phyloP scores from a whole-genome alignment of 2,888 invertebrate species.

The Creontiades dilutus region DNA sequence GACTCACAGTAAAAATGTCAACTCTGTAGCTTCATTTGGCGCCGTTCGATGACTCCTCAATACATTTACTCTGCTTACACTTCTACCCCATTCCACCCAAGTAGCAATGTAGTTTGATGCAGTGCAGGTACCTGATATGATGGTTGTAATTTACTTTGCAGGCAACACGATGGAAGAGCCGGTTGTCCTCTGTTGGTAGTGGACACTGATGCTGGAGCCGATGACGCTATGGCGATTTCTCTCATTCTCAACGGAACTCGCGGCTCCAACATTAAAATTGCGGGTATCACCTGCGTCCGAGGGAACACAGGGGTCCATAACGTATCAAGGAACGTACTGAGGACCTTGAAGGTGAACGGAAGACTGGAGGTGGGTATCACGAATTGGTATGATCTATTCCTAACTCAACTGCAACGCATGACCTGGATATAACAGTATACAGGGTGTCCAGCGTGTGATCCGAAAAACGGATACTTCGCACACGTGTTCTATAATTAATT shows the following conservation, averaged over 20 bases:
- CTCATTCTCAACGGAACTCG: slow-evolving; percentile 77
- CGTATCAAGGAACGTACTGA: slow-evolving; percentile 80
- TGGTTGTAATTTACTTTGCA: neutral
- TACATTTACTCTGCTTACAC: too few species aligned
- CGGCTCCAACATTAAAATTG: slow-evolving; percentile 78
- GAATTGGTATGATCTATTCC: neutral
- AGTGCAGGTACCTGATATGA: too few species aligned
- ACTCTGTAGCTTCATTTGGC: too few species aligned
- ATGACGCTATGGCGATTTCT: slow-evolving; percentile 80
- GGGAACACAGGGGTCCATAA: slow-evolving; percentile 81
- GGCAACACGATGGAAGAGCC: neutral
- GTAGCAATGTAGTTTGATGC: too few species aligned
- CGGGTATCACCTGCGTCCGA: slow-evolving; percentile 81
- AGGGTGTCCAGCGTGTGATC: too few species aligned
- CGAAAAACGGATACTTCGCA: too few species aligned
- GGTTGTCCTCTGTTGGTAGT: slow-evolving; percentile 77
- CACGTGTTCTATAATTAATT: too few species aligned
- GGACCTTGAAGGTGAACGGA: slow-evolving; percentile 79
- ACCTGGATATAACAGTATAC: too few species aligned
- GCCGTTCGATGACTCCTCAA: too few species aligned
- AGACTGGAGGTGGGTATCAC: slow-evolving; percentile 78
- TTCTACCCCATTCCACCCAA: too few species aligned
- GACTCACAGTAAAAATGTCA: too few species aligned
- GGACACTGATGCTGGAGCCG: slow-evolving; percentile 80
- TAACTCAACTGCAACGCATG: neutral